phyloP scores from a whole-genome alignment of 2,888 invertebrate species.

The Drosophila hawaiiensis region DNA sequence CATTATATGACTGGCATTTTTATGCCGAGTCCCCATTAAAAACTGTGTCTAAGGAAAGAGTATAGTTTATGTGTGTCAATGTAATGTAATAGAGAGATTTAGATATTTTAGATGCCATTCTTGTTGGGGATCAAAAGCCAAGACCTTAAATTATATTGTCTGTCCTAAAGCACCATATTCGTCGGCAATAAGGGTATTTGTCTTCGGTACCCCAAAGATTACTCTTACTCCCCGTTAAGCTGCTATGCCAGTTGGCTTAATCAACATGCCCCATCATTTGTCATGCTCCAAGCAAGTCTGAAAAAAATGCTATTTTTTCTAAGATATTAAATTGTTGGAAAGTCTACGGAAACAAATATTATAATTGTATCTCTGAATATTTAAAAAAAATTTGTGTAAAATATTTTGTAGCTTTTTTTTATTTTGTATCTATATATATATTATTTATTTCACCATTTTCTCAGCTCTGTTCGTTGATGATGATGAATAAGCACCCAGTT shows the following conservation, averaged over 20 bases:
- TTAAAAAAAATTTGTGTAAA: background rate
- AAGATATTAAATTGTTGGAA: background rate
- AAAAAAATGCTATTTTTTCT: background rate
- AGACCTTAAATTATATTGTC: too few species aligned
- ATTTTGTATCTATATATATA: background rate
- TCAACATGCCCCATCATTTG: conserved; percentile 47
- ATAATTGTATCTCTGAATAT: background rate
- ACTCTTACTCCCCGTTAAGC: background rate
- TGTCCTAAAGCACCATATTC: background rate
- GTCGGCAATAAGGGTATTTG: background rate
- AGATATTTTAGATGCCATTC: background rate
- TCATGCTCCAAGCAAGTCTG: conserved; percentile 11
- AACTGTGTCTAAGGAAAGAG: background rate
- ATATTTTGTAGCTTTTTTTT: background rate
- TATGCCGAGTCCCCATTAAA: conserved; percentile 17
- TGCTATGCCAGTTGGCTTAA: conserved; percentile 37
- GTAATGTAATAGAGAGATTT: background rate
- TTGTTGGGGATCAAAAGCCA: background rate
- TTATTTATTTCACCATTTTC: conserved; percentile 1
- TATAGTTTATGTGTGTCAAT: background rate
- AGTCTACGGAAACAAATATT: background rate
- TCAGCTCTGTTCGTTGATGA: too few species aligned
- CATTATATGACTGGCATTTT: conserved; percentile 52
- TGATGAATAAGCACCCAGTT: too few species aligned
- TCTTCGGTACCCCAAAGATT: background rate